Evolutionary conservation across 1,140 invertebrate genomes (phyloP).

Genomic region (Probaryconus sp.): DNA sequence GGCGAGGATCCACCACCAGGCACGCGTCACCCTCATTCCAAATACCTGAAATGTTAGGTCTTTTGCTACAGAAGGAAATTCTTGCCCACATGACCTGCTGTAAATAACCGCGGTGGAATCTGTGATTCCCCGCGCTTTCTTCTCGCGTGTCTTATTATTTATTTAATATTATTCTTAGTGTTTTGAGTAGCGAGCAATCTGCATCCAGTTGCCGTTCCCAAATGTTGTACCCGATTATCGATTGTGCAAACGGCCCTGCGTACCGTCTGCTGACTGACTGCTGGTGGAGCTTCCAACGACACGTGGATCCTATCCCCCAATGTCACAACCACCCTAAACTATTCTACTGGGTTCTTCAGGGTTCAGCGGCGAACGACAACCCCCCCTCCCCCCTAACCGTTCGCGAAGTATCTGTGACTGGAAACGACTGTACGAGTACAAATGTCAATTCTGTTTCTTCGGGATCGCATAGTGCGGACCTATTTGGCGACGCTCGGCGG

Average conservation of each 20-base stretch:
- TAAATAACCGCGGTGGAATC: slow-evolving; percentile 24
- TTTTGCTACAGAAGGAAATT: slow-evolving; percentile 15
- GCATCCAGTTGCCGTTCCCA: no score
- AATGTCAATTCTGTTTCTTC: neutral
- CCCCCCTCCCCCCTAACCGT: slow-evolving; percentile 30
- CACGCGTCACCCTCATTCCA: slow-evolving; percentile 74
- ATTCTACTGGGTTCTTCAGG: no score
- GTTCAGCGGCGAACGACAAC: no score
- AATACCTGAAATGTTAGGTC: slow-evolving; percentile 64
- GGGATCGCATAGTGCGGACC: neutral
- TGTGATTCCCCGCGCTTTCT: slow-evolving; percentile 5
- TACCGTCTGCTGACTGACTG: no score
- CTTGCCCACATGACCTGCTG: slow-evolving; percentile 35
- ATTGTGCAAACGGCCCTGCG: no score
- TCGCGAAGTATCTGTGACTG: slow-evolving; percentile 40
- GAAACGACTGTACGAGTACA: neutral
- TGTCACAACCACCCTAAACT: no score
- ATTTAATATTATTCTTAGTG: no score
- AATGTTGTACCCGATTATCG: neutral
- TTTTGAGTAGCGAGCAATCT: no score
- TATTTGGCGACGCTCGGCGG: neutral
- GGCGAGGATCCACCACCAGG: slow-evolving; percentile 66
- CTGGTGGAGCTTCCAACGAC: no score
- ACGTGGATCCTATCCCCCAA: no score
- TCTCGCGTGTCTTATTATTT: no score